Evolutionary conservation across 2,888 invertebrate species (phyloP).

Genomic region (Lepidocyrtinus sp.): DNA sequence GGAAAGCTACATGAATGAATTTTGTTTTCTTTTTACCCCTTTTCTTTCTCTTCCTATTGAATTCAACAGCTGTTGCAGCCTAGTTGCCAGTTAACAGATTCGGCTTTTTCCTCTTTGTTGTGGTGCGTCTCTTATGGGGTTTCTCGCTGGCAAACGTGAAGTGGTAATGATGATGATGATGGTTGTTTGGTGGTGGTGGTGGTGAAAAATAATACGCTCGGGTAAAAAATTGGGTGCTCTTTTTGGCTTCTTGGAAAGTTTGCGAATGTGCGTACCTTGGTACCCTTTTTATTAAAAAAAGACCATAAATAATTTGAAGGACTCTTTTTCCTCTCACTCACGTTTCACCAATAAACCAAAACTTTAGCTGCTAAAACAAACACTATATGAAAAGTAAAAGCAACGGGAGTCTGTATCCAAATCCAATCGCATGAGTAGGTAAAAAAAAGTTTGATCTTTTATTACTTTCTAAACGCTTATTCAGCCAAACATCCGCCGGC

Average conservation of each 20-base stretch:
- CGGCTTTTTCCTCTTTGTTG: conserved; percentile 20
- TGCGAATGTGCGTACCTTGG: conserved; percentile 1
- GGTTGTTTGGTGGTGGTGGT: conserved; percentile 27
- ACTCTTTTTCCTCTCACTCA: conserved; percentile 31
- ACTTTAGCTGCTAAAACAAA: conserved; percentile 21
- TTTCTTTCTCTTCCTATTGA: conserved; percentile 3
- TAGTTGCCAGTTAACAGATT: conserved; percentile 10
- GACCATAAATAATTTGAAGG: conserved; percentile 57
- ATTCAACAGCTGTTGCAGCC: conserved; percentile 6
- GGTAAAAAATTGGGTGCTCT: background rate
- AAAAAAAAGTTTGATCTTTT: conserved; percentile 45
- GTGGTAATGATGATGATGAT: conserved; percentile 1
- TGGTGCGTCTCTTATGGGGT: background rate
- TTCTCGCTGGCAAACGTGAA: background rate
- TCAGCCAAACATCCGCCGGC: conserved; percentile 52
- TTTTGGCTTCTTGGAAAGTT: background rate
- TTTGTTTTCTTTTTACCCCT: background rate
- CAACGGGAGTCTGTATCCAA: background rate
- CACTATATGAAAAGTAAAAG: background rate
- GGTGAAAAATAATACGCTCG: background rate
- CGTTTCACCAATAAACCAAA: conserved; percentile 20
- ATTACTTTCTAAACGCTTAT: conserved; percentile 24
- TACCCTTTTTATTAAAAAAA: conserved; percentile 27
- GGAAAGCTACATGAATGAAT: background rate
- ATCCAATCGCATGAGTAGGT: background rate